Percentiles rank a stretch among this genome's conserved stretches.
phyloP scores from a whole-genome alignment of 2,888 invertebrate species.

The Melanostoma mellinum region DNA sequence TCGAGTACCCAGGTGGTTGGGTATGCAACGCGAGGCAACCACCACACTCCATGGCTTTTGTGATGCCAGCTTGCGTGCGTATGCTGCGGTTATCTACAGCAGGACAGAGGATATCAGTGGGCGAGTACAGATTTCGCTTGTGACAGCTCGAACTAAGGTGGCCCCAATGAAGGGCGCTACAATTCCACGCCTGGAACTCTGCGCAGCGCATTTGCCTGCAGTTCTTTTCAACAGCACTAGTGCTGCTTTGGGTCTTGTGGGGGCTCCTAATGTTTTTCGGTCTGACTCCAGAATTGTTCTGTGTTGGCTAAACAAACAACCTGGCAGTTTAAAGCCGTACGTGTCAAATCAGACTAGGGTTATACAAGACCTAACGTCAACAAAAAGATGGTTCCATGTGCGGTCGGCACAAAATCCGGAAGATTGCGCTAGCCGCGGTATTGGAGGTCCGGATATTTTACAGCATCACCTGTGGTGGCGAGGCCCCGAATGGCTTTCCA shows the following conservation, averaged over 20 bases:
- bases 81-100: no score
- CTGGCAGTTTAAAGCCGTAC: constrained; percentile 19
- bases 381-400: constrained; percentile 68
- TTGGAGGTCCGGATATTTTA: not conserved
- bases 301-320: constrained; percentile 8
- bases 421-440: constrained; percentile 17
- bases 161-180: not conserved
- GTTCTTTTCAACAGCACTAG: not conserved
- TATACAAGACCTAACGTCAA: constrained; percentile 29
- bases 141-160: not conserved
- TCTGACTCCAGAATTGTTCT: constrained; percentile 24
- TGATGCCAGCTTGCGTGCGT: no score
- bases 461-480: constrained; percentile 33
- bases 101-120: no score
- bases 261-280: not conserved
- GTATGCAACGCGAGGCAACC: not conserved
- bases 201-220: constrained; percentile 17
- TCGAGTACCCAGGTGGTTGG: constrained; percentile 3
- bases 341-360: constrained; percentile 24
- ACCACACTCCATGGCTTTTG: no score
- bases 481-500: constrained; percentile 15
- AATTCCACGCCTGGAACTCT: constrained; percentile 14
- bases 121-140: no score
- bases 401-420: constrained; percentile 34
- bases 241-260: constrained; percentile 6